Conservation (phyloP, 2,888 invertebrate species). For the Camptogramma bilineatum region DNA sequence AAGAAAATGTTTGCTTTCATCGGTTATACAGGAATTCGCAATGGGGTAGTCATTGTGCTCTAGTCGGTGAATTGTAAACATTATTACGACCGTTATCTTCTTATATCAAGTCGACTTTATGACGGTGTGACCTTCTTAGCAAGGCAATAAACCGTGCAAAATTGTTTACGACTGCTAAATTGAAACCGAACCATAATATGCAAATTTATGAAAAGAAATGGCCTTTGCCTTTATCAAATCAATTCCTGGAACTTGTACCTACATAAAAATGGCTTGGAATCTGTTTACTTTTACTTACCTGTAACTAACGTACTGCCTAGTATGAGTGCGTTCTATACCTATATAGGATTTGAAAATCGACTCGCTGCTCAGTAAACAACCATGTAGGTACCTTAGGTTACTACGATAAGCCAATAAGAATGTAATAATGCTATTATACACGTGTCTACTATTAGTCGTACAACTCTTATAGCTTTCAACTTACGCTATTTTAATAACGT, state of each 20-base stretch:
- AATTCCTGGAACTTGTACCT: background rate
- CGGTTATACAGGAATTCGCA: constrained; percentile 35
- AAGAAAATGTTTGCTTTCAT: constrained; percentile 19
- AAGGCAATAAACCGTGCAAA: constrained; percentile 58
- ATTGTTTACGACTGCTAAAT: constrained; percentile 59
- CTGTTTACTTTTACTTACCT: background rate
- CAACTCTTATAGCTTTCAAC: background rate
- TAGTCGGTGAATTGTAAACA: constrained; percentile 64
- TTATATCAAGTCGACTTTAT: constrained; percentile 55
- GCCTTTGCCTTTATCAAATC: background rate
- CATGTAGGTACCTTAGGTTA: constrained; percentile 39
- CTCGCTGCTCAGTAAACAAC: constrained; percentile 26
- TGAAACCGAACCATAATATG: constrained; percentile 35
- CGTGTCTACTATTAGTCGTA: constrained; percentile 5
- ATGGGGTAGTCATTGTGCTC: constrained; percentile 48
- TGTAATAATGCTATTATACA: constrained; percentile 38
- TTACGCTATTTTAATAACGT: background rate
- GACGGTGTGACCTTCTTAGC: constrained; percentile 52
- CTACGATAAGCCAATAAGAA: constrained; percentile 30
- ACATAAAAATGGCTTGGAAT: constrained; percentile 2
- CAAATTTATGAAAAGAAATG: constrained; percentile 4
- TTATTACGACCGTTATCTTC: constrained; percentile 58
- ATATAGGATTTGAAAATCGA: constrained; percentile 26
- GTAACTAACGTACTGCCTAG: background rate
- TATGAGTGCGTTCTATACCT: constrained; percentile 5